phyloP scores from a whole-genome alignment of 2,113 vertebrate species.

The Drymodes brunneopygia region DNA sequence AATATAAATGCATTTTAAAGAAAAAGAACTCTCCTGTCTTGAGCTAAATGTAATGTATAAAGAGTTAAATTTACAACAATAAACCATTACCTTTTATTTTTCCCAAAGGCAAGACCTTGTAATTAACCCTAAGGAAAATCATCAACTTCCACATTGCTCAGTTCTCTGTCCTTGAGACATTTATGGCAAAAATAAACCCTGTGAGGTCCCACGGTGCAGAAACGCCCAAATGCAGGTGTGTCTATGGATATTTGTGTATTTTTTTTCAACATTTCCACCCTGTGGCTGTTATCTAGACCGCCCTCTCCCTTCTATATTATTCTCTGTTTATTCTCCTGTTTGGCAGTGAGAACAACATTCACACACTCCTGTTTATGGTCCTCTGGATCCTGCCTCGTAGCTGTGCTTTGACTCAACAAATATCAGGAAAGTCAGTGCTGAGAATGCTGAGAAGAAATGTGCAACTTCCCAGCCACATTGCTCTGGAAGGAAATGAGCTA shows the following conservation, averaged over 20 bases:
- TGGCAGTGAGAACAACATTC: background rate
- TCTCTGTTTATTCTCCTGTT: background rate
- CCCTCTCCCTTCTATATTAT: background rate
- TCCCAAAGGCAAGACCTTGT: background rate
- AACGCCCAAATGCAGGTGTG: conserved; percentile 32
- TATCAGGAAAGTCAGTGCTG: conserved; percentile 8
- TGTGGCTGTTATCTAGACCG: background rate
- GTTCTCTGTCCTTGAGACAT: conserved; percentile 14
- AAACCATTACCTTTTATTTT: background rate
- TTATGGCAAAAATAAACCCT: background rate
- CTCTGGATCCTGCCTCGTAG: conserved; percentile 1
- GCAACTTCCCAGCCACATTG: background rate
- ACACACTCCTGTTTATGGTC: background rate
- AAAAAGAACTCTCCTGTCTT: background rate
- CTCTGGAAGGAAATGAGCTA: conserved; percentile 55
- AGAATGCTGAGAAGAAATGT: conserved; percentile 23
- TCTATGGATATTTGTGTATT: conserved; percentile 15
- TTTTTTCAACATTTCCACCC: conserved; percentile 7
- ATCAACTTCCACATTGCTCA: background rate
- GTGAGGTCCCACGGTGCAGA: background rate
- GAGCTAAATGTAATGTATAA: background rate
- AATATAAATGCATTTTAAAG: background rate
- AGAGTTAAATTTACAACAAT: background rate
- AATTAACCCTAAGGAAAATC: conserved; percentile 4
- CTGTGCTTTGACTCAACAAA: conserved; percentile 34